Conservation (phyloP, 2,797 vertebrate genomes). For the Bufotes viridis region DNA sequence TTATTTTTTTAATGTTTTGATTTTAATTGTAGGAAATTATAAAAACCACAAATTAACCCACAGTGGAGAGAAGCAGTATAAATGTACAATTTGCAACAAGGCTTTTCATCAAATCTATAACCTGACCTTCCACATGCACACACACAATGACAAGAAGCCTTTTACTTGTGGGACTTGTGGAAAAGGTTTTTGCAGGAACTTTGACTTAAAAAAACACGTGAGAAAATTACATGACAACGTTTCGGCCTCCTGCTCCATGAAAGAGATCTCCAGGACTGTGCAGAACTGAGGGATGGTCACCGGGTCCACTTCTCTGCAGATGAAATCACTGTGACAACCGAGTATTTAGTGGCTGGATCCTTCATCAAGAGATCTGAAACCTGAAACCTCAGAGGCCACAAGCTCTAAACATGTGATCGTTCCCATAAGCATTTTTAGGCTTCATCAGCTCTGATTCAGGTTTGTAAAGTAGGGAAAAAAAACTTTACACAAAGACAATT, state of each 20-base stretch:
- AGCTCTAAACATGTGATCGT: conserved; percentile 59
- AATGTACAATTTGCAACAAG: conserved; percentile 89
- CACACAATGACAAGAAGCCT: conserved; percentile 91
- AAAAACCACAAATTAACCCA: conserved; percentile 92
- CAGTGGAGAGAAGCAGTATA: conserved; percentile 90
- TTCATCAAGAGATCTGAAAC: conserved; percentile 65
- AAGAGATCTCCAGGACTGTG: conserved; percentile 78
- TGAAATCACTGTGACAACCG: conserved; percentile 65
- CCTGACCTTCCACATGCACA: conserved; percentile 92
- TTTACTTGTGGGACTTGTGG: conserved; percentile 88
- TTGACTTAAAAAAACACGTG: conserved; percentile 91
- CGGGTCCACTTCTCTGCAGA: conserved; percentile 1
- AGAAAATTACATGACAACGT: conserved; percentile 86
- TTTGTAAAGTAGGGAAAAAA: conserved; percentile 73
- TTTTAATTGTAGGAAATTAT: conserved; percentile 81
- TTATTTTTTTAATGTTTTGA: conserved; percentile 50
- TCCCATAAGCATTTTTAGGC: conserved; percentile 61
- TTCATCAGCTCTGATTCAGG: conserved; percentile 70
- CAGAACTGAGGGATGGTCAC: conserved; percentile 72
- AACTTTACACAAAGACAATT: conserved; percentile 64
- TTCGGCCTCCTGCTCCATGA: conserved; percentile 68
- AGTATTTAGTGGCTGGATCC: conserved; percentile 68
- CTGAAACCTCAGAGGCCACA: conserved; percentile 51
- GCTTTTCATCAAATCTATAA: conserved; percentile 92
- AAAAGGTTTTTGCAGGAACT: conserved; percentile 92